phyloP scores from a whole-genome alignment of 2,797 vertebrate species.

The Hypotaenidia okinawae region DNA sequence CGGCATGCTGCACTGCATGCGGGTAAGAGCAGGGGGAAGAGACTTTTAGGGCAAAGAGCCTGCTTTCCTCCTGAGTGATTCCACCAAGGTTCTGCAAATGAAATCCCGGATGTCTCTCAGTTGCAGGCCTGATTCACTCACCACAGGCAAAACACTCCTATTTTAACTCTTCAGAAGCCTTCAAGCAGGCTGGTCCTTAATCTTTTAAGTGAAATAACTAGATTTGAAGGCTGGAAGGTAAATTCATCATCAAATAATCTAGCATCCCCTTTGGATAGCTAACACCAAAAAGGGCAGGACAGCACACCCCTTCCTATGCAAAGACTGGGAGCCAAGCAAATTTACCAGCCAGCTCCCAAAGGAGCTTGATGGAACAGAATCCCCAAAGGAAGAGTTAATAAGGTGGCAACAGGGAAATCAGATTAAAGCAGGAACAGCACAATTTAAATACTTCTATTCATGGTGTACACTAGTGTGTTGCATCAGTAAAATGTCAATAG shows the following conservation, averaged over 20 bases:
- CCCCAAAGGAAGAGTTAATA: background rate
- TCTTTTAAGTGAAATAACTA: background rate
- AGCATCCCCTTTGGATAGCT: background rate
- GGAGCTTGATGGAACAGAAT: background rate
- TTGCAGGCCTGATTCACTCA: background rate
- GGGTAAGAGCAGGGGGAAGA: background rate
- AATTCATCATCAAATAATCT: background rate
- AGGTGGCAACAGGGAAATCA: background rate
- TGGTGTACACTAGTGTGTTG: background rate
- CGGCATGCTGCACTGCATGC: accelerated
- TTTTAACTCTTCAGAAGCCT: background rate
- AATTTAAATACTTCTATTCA: background rate
- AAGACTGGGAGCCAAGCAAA: background rate
- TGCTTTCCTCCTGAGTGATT: background rate
- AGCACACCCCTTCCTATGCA: background rate
- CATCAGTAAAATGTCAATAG: background rate
- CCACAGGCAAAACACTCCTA: accelerated
- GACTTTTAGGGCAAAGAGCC: background rate
- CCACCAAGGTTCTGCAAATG: background rate
- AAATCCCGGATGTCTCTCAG: accelerated
- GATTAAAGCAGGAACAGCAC: background rate
- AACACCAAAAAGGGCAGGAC: background rate
- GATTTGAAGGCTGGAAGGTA: background rate
- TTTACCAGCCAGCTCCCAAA: background rate
- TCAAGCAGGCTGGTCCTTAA: background rate